phyloP scores from a whole-genome alignment of 2,797 vertebrate species.

The Geotrypetes seraphini region DNA sequence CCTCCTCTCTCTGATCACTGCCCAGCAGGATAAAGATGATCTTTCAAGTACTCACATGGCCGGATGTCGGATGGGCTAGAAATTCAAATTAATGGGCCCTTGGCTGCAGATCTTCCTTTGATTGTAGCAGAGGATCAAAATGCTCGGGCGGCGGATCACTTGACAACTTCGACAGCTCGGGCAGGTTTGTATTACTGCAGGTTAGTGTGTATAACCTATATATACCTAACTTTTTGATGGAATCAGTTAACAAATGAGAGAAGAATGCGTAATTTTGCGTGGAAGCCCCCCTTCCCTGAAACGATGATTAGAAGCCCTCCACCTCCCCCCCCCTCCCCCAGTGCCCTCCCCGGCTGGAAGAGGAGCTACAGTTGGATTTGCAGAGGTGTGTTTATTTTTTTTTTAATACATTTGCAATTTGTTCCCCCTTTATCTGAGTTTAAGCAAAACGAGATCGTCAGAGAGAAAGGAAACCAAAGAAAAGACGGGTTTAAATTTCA shows the following conservation, averaged over 20 bases:
- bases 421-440: too few relatives aligned
- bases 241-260: constrained; percentile 58
- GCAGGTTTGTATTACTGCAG: too few relatives aligned
- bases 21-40: constrained; percentile 29
- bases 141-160: constrained; percentile 42
- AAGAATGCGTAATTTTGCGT: constrained; percentile 48
- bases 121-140: constrained; percentile 16
- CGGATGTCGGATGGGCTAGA: constrained; percentile 34
- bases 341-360: constrained; percentile 22
- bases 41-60: constrained; percentile 54
- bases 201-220: constrained; percentile 51
- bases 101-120: constrained; percentile 37
- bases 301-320: constrained; percentile 34
- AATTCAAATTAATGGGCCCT: constrained; percentile 38
- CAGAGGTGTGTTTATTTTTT: not conserved
- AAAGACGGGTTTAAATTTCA: too few relatives aligned
- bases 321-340: too few relatives aligned
- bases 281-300: constrained; percentile 31
- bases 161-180: constrained; percentile 35
- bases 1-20: constrained; percentile 11
- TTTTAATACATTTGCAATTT: too few relatives aligned
- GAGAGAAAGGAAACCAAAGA: too few relatives aligned
- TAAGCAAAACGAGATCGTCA: too few relatives aligned
- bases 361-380: constrained; percentile 18
- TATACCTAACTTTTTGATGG: constrained; percentile 62